Base-by-base conservation (phyloP, 2,888 invertebrate species). In the Microplitis manilae region DNA sequence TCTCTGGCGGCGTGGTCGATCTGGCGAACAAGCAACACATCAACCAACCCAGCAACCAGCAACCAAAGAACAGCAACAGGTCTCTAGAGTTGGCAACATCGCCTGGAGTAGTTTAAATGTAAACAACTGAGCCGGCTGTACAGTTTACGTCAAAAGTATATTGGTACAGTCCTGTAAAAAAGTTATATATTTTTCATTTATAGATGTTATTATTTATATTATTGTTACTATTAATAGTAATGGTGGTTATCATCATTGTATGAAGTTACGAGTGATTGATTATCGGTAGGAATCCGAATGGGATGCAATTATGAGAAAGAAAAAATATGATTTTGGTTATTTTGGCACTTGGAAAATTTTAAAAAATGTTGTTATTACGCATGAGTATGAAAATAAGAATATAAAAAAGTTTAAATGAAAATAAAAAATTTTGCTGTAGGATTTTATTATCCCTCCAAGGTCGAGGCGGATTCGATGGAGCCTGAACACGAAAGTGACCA, bases 61-160 rank as follows among this genome's bases (percentile, higher is more conserved):
- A 70, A 73, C 68, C 73, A 72, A 70, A 74, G 79, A 76, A 77
- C 80, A 83, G 85, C 86, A 88, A 88, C 88, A 88, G 88, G 87
- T 88, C 84, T 82, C 81, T 82, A 84, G 85, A 87, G 85, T 86
- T 87, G 89, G 89, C 88, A 89, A 89, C 88, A 84, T 80, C 86
- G 80, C 83, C 83, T 83, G 84, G 83, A 83, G 84, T 84, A 83
- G 86, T 85, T 87, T 85, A 88, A 89, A 88, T 89, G 88, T 89
- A 89, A 89, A 89, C 89, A 89, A 88, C 88, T 84, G 84, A 83
- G 85, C 84, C 81, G 83, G 20, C 39, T 80, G 87, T 89, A 89
- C 87, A 89, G 84, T 82, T 84, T 5, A 38, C 8, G 60, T 8
- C 39, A 78, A 69, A 73, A 68, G n/a, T 73, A 50, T 59, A 30